Percentiles rank a stretch among this genome's conserved stretches.
These are phyloP conservation scores for Hemichromis elongatus DNA, from an alignment of 2,113 vertebrate species.

Conservation along the genomic window DNA sequence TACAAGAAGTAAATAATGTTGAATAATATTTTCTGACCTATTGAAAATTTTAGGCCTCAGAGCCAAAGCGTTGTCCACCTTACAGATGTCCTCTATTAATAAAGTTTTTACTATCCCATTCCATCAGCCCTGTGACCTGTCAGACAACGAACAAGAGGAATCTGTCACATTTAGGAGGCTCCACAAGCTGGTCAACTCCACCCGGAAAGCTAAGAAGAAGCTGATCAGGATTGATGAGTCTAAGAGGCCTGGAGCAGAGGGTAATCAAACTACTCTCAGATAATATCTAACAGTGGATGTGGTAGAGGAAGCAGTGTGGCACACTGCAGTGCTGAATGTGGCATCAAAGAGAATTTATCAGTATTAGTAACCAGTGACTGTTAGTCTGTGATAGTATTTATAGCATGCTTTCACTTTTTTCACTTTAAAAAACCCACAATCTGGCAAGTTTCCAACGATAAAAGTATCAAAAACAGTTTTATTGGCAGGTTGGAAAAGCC, in stretches of 20 bases:
- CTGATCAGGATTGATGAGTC: conserved; percentile 89
- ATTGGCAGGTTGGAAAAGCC: not conserved
- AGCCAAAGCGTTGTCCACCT: not conserved
- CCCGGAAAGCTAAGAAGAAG: conserved; percentile 91
- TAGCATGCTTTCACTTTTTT: not conserved
- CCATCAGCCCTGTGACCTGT: conserved; percentile 85
- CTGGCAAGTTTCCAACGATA: not conserved
- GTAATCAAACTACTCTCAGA: conserved; percentile 57
- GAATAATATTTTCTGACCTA: not conserved
- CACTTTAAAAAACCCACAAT: not conserved
- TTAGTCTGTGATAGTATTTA: not conserved
- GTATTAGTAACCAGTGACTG: conserved; percentile 7
- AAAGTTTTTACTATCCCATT: not conserved
- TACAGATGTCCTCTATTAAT: not conserved
- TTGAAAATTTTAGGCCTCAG: not conserved
- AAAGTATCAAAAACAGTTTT: not conserved
- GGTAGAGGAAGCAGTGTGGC: not conserved
- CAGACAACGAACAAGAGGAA: conserved; percentile 90
- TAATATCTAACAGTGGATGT: not conserved
- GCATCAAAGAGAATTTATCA: not conserved
- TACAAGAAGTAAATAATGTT: not conserved
- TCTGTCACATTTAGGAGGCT: conserved; percentile 88
- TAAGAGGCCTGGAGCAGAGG: conserved; percentile 82
- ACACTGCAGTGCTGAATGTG: not conserved
- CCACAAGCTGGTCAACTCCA: conserved; percentile 94